Evolutionary conservation across 2,113 vertebrate genomes (phyloP).

Genomic region (Sprattus sprattus): DNA sequence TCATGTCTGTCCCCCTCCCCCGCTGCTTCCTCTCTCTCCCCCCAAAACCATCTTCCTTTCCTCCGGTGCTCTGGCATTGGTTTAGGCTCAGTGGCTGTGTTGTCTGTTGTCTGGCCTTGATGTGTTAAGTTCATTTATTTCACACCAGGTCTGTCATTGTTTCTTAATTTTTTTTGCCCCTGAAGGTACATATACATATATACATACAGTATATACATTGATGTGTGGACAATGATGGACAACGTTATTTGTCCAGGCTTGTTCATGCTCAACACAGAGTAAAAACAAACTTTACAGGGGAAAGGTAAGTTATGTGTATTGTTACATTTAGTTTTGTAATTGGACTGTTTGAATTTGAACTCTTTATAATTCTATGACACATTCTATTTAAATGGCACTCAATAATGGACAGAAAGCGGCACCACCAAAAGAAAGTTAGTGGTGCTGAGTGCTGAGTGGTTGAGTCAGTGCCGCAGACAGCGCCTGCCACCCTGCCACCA

Average conservation of each 20-base stretch:
- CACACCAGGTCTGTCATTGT: background rate
- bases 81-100: constrained; percentile 4
- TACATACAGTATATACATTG: background rate
- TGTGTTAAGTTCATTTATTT: constrained; percentile 33
- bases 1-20: constrained; percentile 17
- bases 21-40: background rate
- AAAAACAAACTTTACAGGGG: background rate
- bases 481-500: constrained; percentile 3
- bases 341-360: background rate
- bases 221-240: background rate
- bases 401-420: background rate
- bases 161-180: background rate
- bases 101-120: background rate
- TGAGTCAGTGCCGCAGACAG: background rate
- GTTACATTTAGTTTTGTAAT: background rate
- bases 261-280: background rate
- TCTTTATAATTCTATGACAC: background rate
- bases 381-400: background rate
- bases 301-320: background rate
- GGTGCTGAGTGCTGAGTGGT: background rate
- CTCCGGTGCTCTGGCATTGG: background rate
- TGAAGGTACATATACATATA: background rate
- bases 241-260: background rate
- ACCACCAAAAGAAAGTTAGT: background rate
- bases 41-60: constrained; percentile 29